phyloP scores from a whole-genome alignment of 1,140 invertebrate species.

The Hylaeus anthracinus region DNA sequence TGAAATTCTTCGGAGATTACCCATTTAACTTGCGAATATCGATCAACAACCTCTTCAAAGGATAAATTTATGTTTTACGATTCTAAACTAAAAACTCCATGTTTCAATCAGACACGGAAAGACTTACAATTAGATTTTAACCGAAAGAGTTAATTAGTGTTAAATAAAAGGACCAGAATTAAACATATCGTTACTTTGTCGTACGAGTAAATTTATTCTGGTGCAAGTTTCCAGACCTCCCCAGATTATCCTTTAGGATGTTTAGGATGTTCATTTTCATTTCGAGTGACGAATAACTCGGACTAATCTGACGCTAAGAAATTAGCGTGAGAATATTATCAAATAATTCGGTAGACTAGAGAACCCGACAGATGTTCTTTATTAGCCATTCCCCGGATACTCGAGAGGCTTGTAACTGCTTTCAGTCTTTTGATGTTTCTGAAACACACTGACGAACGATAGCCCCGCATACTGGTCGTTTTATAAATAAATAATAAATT shows the following conservation, averaged over 20 bases:
- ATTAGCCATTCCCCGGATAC: constrained; percentile 32
- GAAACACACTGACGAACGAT: neutral
- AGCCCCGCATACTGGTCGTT: neutral
- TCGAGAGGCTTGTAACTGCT: constrained; percentile 23
- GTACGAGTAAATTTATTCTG: constrained; percentile 7
- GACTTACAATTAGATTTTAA: too few relatives aligned
- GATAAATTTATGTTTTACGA: too few relatives aligned
- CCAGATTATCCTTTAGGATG: neutral
- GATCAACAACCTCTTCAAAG: too few relatives aligned
- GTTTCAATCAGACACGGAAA: too few relatives aligned
- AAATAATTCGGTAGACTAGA: constrained; percentile 22
- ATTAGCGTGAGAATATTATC: constrained; percentile 18
- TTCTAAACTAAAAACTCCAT: too few relatives aligned
- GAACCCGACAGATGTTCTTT: constrained; percentile 17
- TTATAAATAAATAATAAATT: constrained; percentile 32
- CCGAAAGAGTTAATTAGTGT: too few relatives aligned
- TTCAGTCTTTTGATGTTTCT: constrained; percentile 28
- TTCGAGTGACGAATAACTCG: neutral
- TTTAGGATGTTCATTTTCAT: too few relatives aligned
- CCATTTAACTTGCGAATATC: too few relatives aligned
- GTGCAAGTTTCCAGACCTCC: neutral
- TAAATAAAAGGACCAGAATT: neutral
- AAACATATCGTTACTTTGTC: neutral
- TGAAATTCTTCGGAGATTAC: too few relatives aligned
- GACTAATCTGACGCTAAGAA: constrained; percentile 1